Conservation (phyloP, 2,113 vertebrate species). For the Okapia johnstoni region DNA sequence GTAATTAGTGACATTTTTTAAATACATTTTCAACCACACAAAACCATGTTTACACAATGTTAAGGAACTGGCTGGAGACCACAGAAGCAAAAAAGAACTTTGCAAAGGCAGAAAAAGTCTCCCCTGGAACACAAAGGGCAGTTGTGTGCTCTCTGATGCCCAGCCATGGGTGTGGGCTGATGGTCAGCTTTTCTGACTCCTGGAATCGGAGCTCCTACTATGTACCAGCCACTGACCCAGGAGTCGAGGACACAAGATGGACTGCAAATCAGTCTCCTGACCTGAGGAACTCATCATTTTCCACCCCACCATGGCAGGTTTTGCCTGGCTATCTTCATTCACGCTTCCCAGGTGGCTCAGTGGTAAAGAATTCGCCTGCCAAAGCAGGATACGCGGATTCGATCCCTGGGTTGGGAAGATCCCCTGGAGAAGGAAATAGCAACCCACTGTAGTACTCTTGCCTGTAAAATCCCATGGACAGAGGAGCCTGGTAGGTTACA, state of each 20-base stretch:
- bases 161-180: not conserved
- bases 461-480: not conserved
- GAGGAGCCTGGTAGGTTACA: not conserved
- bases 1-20: conserved; percentile 67
- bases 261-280: not conserved
- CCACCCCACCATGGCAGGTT: fast-evolving
- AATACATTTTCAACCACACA: conserved; percentile 61
- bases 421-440: not conserved
- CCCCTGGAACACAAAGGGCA: not conserved
- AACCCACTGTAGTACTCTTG: not conserved
- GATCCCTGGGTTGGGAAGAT: not conserved
- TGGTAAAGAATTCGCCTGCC: not conserved
- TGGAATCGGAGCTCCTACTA: not conserved
- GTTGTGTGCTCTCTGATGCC: not conserved
- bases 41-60: conserved; percentile 42
- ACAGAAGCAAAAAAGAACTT: conserved; percentile 32
- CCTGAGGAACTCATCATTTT: not conserved
- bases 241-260: not conserved
- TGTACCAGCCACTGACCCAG: fast-evolving
- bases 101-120: not conserved
- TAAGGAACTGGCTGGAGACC: conserved; percentile 47
- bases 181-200: not conserved
- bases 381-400: not conserved
- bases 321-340: not conserved
- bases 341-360: not conserved